A percentile compares a stretch with the other conserved stretches of the same genome.
Conservation (phyloP, 2,888 invertebrate species). For the Tachina lurida region DNA sequence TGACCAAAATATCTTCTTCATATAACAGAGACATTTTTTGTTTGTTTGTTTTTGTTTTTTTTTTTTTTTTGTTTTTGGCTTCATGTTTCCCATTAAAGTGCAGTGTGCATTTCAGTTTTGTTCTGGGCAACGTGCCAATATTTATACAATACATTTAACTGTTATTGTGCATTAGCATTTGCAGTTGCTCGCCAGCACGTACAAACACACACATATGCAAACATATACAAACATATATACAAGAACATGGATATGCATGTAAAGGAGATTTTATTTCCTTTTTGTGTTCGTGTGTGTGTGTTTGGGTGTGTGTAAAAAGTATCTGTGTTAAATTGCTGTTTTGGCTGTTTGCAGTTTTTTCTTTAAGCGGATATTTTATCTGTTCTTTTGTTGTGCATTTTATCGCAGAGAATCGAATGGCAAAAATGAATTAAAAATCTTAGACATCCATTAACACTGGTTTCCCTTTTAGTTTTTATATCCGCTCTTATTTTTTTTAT, state of each 20-base stretch:
- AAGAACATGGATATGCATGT: background rate
- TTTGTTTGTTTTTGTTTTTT: background rate
- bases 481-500: background rate
- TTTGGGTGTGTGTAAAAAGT: background rate
- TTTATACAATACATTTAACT: constrained; percentile 58
- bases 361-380: constrained; percentile 35
- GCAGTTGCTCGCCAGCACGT: background rate
- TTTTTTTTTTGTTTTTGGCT: background rate
- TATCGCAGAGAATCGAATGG: constrained; percentile 43
- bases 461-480: background rate
- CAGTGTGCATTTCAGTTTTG: background rate
- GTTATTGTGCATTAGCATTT: constrained; percentile 23
- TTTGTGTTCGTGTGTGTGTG: background rate
- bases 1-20: constrained; percentile 46
- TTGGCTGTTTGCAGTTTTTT: constrained; percentile 32
- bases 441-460: constrained; percentile 48
- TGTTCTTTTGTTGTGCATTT: constrained; percentile 59
- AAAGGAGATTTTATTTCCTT: constrained; percentile 4
- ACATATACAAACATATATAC: background rate
- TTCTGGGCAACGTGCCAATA: constrained; percentile 62
- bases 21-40: background rate
- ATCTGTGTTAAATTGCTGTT: constrained; percentile 52
- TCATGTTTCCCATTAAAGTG: background rate
- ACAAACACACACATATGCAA: background rate
- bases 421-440: constrained; percentile 50